These are phyloP conservation scores for Bombus affinis DNA, from an alignment of 1,140 invertebrate genomes.

Conservation along the genomic window DNA sequence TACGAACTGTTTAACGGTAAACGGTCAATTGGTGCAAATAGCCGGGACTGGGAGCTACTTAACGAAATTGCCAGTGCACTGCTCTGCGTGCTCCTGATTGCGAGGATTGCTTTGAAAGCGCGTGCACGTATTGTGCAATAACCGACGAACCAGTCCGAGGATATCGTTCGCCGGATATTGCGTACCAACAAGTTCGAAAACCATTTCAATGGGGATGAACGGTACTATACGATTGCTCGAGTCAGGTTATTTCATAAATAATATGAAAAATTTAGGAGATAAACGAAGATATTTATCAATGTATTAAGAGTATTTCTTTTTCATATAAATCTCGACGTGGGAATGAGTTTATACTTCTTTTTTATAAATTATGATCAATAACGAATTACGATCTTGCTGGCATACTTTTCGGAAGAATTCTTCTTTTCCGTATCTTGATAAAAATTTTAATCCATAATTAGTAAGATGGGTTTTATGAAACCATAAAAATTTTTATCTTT, in stretches of 20 bases:
- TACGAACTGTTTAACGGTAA: slow-evolving; percentile 25
- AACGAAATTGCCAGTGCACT: slow-evolving; percentile 26
- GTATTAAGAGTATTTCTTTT: too few species aligned
- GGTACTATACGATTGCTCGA: background rate
- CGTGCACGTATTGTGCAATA: background rate
- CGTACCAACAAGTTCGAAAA: background rate
- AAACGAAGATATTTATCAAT: background rate
- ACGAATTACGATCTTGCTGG: too few species aligned
- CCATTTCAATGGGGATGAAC: background rate
- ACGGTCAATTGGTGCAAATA: slow-evolving; percentile 36
- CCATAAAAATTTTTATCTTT: too few species aligned
- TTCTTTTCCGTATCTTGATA: too few species aligned
- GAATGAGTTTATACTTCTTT: too few species aligned
- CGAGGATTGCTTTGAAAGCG: background rate
- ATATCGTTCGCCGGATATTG: background rate
- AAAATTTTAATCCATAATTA: too few species aligned
- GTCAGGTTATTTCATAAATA: background rate
- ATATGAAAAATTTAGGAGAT: background rate
- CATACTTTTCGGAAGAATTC: too few species aligned
- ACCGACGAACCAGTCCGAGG: slow-evolving; percentile 1
- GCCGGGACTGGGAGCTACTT: slow-evolving; percentile 13
- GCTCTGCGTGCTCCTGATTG: slow-evolving; percentile 3
- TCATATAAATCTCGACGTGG: too few species aligned
- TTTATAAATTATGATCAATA: too few species aligned
- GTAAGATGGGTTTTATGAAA: too few species aligned